Conservation (phyloP, 37 sponge, comb jelly and placozoan species). For the Beroe ovata region DNA sequence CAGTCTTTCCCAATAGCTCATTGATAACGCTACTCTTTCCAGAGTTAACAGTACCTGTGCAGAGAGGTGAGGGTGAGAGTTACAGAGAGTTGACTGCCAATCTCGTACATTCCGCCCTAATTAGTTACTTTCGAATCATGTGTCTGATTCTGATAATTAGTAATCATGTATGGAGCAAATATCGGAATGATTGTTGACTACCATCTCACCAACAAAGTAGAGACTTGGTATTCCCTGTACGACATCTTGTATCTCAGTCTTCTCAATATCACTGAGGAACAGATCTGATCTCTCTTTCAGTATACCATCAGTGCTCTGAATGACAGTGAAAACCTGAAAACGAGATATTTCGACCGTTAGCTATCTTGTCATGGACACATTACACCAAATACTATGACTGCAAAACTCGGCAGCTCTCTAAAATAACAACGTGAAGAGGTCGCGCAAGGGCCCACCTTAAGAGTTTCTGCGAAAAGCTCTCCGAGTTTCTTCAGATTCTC, state of each 20-base stretch:
- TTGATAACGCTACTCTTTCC: slow-evolving; percentile 51
- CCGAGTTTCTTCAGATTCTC: not conserved
- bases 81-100: too few species aligned
- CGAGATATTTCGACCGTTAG: too few species aligned
- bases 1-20: slow-evolving; percentile 43
- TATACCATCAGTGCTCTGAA: slow-evolving; percentile 11
- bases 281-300: slow-evolving; percentile 5
- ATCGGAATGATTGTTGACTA: too few species aligned
- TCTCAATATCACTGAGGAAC: slow-evolving; percentile 46
- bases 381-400: too few species aligned
- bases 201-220: slow-evolving; percentile 37
- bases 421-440: too few species aligned
- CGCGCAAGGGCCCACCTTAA: too few species aligned
- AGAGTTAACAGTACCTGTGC: slow-evolving; percentile 7
- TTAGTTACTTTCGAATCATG: too few species aligned
- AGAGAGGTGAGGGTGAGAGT: not conserved
- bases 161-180: too few species aligned
- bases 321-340: slow-evolving; percentile 41
- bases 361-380: too few species aligned
- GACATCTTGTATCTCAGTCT: slow-evolving; percentile 10
- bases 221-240: slow-evolving; percentile 9
- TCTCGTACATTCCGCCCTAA: too few species aligned
- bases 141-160: too few species aligned
- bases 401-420: too few species aligned
- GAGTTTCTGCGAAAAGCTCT: slow-evolving; percentile 36